Percentiles rank a stretch among this genome's conserved stretches.
phyloP scores from a whole-genome alignment of 2,888 invertebrate genomes.

The Dryobota labecula region DNA sequence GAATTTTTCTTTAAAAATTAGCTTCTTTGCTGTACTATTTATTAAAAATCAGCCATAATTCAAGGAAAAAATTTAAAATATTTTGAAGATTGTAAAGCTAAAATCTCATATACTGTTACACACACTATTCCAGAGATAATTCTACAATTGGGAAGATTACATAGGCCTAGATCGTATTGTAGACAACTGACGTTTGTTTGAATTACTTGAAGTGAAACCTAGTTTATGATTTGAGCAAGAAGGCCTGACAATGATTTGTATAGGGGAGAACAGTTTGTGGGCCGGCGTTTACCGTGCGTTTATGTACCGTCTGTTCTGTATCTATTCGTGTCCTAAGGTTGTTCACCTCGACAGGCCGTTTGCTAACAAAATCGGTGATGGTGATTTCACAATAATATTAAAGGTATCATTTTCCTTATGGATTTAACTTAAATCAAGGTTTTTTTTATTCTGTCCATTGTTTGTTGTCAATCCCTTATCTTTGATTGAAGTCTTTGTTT shows the following conservation, averaged over 20 bases:
- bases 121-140: not conserved
- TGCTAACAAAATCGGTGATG: constrained; percentile 49
- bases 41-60: not conserved
- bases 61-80: not conserved
- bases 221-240: constrained; percentile 33
- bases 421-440: not conserved
- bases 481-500: not conserved
- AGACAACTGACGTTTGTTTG: not conserved
- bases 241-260: constrained; percentile 60
- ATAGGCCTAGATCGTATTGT: not conserved
- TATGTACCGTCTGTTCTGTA: constrained; percentile 74
- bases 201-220: constrained; percentile 10
- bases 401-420: not conserved
- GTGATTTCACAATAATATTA: constrained; percentile 54
- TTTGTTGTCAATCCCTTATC: not conserved
- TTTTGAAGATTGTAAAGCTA: not conserved
- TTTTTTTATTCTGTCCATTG: constrained; percentile 1
- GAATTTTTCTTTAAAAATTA: not conserved
- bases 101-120: not conserved
- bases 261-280: constrained; percentile 71
- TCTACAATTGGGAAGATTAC: not conserved
- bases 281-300: constrained; percentile 73
- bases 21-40: not conserved
- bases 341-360: constrained; percentile 80
- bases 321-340: constrained; percentile 87